Evolutionary conservation across 2,113 vertebrate genomes (phyloP).

Genomic region (Siphamia tubifer): DNA sequence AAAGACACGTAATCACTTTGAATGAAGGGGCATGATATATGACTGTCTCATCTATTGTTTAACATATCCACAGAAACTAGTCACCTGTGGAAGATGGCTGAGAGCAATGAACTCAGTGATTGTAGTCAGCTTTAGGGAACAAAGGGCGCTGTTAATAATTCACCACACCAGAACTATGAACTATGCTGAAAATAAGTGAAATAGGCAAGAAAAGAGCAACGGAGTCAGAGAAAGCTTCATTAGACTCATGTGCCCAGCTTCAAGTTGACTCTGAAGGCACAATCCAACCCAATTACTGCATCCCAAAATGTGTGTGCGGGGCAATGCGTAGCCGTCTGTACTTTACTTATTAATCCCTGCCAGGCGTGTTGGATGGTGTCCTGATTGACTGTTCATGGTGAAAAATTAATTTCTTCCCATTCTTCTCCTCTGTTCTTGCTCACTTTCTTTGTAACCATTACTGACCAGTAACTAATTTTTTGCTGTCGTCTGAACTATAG

Average conservation of each 20-base stretch:
- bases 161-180: constrained; percentile 27
- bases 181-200: constrained; percentile 44
- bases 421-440: constrained; percentile 30
- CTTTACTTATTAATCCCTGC: constrained; percentile 69
- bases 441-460: constrained; percentile 29
- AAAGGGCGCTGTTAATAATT: constrained; percentile 60
- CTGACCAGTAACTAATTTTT: constrained; percentile 49
- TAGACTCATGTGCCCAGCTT: constrained; percentile 39
- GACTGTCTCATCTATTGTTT: constrained; percentile 31
- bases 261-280: constrained; percentile 57
- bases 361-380: constrained; percentile 40
- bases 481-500: constrained; percentile 37
- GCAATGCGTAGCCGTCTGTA: constrained; percentile 49
- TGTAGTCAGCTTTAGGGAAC: constrained; percentile 35
- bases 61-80: constrained; percentile 34
- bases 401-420: constrained; percentile 59
- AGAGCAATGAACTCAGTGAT: constrained; percentile 42
- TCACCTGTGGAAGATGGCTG: constrained; percentile 43
- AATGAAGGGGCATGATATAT: constrained; percentile 5
- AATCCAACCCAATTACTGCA: constrained; percentile 69
- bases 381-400: constrained; percentile 56
- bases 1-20: not conserved
- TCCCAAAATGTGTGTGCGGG: constrained; percentile 55
- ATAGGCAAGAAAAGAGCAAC: constrained; percentile 35
- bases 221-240: constrained; percentile 58